phyloP scores from a whole-genome alignment of 2,797 vertebrate species.

The Coreius guichenoti region DNA sequence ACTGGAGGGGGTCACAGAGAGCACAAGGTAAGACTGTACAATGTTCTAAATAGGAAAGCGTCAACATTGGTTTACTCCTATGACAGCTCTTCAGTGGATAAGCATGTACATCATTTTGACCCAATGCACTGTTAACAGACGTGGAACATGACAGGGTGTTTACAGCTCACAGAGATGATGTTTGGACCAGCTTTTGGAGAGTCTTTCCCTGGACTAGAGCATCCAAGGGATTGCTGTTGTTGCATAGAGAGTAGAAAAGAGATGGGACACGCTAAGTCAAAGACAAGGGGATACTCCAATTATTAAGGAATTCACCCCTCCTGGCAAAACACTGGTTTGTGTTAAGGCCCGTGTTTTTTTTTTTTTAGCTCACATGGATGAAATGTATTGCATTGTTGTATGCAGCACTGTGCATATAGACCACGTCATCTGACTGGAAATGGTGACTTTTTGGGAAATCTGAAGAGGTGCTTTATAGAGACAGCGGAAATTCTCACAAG shows the following conservation, averaged over 20 bases:
- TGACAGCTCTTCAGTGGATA: conserved; percentile 65
- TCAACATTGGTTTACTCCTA: conserved; percentile 58
- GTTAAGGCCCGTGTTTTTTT: conserved; percentile 12
- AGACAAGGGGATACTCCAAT: background rate
- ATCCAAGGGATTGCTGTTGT: conserved; percentile 19
- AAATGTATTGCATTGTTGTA: conserved; percentile 37
- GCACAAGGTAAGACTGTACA: conserved; percentile 79
- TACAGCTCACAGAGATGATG: background rate
- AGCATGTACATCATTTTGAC: conserved; percentile 66
- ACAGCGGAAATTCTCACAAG: background rate
- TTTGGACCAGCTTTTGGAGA: conserved; percentile 20
- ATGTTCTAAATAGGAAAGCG: conserved; percentile 74
- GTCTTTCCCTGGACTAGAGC: conserved; percentile 22
- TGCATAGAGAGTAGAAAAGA: conserved; percentile 41
- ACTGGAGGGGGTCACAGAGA: conserved; percentile 64
- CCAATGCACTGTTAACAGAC: conserved; percentile 36
- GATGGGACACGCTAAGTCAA: background rate
- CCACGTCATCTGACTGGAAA: background rate
- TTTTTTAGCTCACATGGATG: conserved; percentile 24
- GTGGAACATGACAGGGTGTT: background rate
- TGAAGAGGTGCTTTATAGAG: background rate
- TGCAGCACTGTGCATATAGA: conserved; percentile 34
- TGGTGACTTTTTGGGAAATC: background rate
- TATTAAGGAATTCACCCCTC: conserved; percentile 17
- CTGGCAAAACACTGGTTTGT: conserved; percentile 35